A percentile compares a stretch with the other conserved stretches of the same genome.
These are phyloP conservation scores for Zelleria hepariella DNA, from an alignment of 2,888 invertebrate genomes.

Conservation along the genomic window DNA sequence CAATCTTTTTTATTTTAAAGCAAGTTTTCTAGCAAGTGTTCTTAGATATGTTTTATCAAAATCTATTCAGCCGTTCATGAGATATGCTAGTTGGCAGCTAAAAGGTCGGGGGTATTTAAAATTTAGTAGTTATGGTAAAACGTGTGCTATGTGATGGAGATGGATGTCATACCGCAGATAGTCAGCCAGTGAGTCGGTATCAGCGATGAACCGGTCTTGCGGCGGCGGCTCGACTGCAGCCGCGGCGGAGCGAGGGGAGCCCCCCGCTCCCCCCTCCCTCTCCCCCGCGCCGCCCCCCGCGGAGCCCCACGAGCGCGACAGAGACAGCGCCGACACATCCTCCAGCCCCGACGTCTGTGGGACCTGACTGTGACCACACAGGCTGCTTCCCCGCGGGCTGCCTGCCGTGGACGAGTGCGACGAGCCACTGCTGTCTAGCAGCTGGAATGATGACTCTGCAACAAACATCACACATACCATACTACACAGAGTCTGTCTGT, in stretches of 20 bases:
- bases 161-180: slow-evolving; percentile 20
- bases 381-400: slow-evolving; percentile 77
- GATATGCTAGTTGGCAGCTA: too few relatives aligned
- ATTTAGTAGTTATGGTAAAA: too few relatives aligned
- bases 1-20: too few relatives aligned
- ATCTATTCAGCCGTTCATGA: too few relatives aligned
- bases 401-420: slow-evolving; percentile 71
- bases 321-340: background rate
- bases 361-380: too few relatives aligned
- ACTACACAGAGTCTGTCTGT: too few relatives aligned
- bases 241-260: slow-evolving; percentile 11
- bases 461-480: too few relatives aligned
- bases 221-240: slow-evolving; percentile 23
- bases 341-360: slow-evolving; percentile 70
- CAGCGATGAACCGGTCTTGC: slow-evolving; percentile 25
- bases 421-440: slow-evolving; percentile 8
- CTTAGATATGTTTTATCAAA: too few relatives aligned
- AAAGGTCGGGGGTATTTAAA: too few relatives aligned
- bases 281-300: background rate
- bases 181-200: slow-evolving; percentile 22
- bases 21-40: too few relatives aligned
- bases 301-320: slow-evolving; percentile 1
- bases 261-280: background rate
- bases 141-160: too few relatives aligned
- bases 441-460: slow-evolving; percentile 6